Evolutionary conservation across 92 coral and sea anemone genomes (phyloP), one percentile per base, ranked within the genome.

Genomic region (Porites divaricata): DNA sequence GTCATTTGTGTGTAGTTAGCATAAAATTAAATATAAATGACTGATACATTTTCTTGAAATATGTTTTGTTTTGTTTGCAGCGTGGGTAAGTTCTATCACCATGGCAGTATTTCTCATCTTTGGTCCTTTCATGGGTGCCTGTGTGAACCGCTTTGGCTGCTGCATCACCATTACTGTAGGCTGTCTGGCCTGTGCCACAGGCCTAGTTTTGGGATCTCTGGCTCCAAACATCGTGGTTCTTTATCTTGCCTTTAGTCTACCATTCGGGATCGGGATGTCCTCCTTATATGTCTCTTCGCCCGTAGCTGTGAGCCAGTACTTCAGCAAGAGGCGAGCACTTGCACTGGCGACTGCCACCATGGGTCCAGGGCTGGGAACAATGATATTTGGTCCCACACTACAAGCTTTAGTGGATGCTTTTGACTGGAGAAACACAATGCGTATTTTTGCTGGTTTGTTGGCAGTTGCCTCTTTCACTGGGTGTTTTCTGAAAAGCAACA

Each of bases 11-110:
- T 12, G 62, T 57, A 12, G 17, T 57, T 57, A 2, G 15, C 13
- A 1, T 57, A 12, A 12, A 12, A 1, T 57, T 6, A 12, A 12
- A 57, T 12, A 57, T 57, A 57, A 57, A 12, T 57, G 4, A 16
- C 62, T 57, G 13, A 9, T 16, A 57, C 2, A 57, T 16, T 35
- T 26, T 10, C 61, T 16, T 56, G 13, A 56, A 56, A 56, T 56
- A 50, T 15, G 53, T 71, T 62, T 74, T 15, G 17, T 25, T 26
- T 41, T 67, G 59, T 50, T 25, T 19, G 5, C 81, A 92, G 92
- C 95, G 9, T 92, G 92, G 95, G 88, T 89, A 28, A 85, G 90
- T 26, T 92, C 95, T 20, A 24, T 89, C 58, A 83, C 90, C 9
- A 58, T 79, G 66, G 65, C 90, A 22, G 8, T 85, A 35, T 17